These are phyloP conservation scores for Drosophila nigricruria DNA, from an alignment of 2,888 invertebrate genomes.

Conservation along the genomic window DNA sequence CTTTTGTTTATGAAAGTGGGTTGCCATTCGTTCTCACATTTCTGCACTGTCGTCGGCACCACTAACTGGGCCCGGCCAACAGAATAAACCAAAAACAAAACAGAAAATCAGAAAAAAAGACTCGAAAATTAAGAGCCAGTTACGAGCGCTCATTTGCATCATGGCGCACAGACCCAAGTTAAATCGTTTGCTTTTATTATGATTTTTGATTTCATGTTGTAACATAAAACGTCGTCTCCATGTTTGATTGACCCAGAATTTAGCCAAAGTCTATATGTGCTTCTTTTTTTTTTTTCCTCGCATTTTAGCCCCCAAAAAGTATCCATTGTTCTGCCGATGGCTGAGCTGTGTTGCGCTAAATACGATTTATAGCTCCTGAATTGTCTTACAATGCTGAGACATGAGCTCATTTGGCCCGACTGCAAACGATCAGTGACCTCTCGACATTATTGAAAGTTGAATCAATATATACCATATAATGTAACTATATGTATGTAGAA, in stretches of 20 bases:
- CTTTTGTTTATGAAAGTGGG: constrained; percentile 66
- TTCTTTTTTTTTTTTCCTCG: not conserved
- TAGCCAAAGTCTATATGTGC: constrained; percentile 15
- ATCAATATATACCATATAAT: not conserved
- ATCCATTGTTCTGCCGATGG: constrained; percentile 50
- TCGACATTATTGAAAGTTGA: constrained; percentile 11
- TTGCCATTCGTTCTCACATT: constrained; percentile 62
- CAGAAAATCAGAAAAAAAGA: constrained; percentile 18
- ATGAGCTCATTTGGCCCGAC: constrained; percentile 53
- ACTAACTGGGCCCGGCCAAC: constrained; percentile 56
- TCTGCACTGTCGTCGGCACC: constrained; percentile 42
- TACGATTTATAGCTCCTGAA: constrained; percentile 59
- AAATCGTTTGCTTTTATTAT: constrained; percentile 59
- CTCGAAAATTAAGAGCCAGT: constrained; percentile 65
- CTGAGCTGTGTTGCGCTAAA: constrained; percentile 46
- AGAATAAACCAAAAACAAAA: constrained; percentile 20
- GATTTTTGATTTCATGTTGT: constrained; percentile 65
- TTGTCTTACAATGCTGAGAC: constrained; percentile 51
- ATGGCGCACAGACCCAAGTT: constrained; percentile 53
- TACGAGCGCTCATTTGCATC: constrained; percentile 69
- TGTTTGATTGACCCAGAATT: constrained; percentile 73
- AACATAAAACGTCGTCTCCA: constrained; percentile 59
- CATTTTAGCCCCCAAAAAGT: constrained; percentile 17
- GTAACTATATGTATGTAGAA: not conserved
- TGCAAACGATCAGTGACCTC: constrained; percentile 60